Evolutionary conservation across 1,140 invertebrate species (phyloP).

Genomic region (Aphelinus certus): DNA sequence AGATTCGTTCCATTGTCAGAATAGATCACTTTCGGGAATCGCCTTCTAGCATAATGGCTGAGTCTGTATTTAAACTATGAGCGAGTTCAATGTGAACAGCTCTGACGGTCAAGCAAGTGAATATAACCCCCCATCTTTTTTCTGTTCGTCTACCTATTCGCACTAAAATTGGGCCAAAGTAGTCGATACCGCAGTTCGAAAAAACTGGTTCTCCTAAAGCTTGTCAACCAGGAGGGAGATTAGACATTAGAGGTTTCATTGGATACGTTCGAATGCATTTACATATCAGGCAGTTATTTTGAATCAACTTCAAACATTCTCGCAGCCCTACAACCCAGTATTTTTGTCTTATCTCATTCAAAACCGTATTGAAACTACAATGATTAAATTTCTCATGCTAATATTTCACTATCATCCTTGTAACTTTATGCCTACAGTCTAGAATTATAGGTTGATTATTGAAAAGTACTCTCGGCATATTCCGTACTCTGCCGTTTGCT

Average conservation of each 20-base stretch:
- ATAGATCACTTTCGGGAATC: not conserved
- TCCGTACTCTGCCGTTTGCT: too few relatives aligned
- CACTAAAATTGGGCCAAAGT: constrained; percentile 48
- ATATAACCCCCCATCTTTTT: constrained; percentile 55
- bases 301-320: constrained; percentile 4
- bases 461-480: too few relatives aligned
- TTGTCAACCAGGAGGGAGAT: constrained; percentile 25
- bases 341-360: constrained; percentile 44
- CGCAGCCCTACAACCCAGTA: constrained; percentile 43
- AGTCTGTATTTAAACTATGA: constrained; percentile 38
- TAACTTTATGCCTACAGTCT: constrained; percentile 3
- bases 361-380: constrained; percentile 37
- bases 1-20: constrained; percentile 42
- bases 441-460: constrained; percentile 15
- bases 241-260: constrained; percentile 2
- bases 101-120: constrained; percentile 44
- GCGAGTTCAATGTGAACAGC: constrained; percentile 50
- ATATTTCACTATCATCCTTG: constrained; percentile 29
- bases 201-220: constrained; percentile 42
- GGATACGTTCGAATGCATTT: not conserved
- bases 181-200: constrained; percentile 49
- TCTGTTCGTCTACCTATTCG: constrained; percentile 44
- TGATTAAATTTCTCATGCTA: constrained; percentile 39
- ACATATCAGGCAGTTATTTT: not conserved
- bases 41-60: constrained; percentile 43